Evolutionary conservation across 2,797 vertebrate genomes (phyloP).

Genomic region (Tapirus indicus): DNA sequence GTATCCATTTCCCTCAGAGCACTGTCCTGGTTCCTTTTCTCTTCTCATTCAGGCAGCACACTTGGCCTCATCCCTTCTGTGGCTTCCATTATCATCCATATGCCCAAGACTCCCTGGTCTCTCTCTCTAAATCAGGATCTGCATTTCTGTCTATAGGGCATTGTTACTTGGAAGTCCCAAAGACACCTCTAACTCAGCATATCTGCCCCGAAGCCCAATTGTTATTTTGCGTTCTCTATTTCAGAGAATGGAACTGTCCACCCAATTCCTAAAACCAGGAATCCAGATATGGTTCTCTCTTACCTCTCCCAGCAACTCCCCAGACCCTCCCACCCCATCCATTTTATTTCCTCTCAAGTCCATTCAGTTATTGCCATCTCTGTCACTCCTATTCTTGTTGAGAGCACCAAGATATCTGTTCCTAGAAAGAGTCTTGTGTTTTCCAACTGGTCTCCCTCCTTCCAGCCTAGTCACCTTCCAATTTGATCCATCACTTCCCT

Average conservation of each 20-base stretch:
- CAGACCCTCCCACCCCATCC: neutral
- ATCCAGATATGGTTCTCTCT: neutral
- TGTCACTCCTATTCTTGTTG: neutral
- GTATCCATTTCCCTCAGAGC: neutral
- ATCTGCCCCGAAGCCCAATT: neutral
- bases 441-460: neutral
- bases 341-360: neutral
- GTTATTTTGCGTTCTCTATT: neutral
- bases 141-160: neutral
- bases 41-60: neutral
- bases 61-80: neutral
- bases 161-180: neutral
- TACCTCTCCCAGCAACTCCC: neutral
- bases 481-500: neutral
- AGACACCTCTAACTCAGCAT: neutral
- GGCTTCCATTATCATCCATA: neutral
- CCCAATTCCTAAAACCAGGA: neutral
- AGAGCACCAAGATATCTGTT: fast-evolving
- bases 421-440: neutral
- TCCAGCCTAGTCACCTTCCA: fast-evolving
- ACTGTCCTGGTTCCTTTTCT: neutral
- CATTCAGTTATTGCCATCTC: neutral
- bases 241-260: neutral
- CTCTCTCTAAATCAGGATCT: neutral
- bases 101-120: neutral